A percentile compares a stretch with the other conserved stretches of the same genome.
Conservation (phyloP, 2,888 invertebrate species). For the Cataglyphis albicans region DNA sequence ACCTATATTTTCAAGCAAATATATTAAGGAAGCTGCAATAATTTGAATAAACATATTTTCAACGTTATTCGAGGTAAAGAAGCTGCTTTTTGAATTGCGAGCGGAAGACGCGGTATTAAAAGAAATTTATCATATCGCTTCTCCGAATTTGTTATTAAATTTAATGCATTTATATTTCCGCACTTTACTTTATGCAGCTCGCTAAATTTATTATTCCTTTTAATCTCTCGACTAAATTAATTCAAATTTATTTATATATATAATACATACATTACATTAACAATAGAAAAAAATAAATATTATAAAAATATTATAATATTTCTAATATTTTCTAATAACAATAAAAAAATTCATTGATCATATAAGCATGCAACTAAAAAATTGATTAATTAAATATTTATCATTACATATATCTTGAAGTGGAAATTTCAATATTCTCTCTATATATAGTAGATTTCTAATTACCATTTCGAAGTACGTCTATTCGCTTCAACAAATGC, state of each 20-base stretch:
- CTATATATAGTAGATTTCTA: slow-evolving; percentile 29
- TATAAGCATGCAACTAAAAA: neutral
- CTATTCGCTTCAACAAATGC: slow-evolving; percentile 36
- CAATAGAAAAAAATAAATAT: slow-evolving; percentile 6
- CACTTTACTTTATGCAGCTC: neutral
- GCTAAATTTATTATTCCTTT: slow-evolving; percentile 27
- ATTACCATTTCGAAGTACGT: slow-evolving; percentile 46
- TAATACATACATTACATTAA: neutral
- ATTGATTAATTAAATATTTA: neutral
- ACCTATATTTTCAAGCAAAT: slow-evolving; percentile 8
- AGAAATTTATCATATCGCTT: slow-evolving; percentile 30
- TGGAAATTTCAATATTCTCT: slow-evolving; percentile 10
- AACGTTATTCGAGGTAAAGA: neutral
- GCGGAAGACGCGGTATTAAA: neutral
- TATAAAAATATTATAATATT: neutral
- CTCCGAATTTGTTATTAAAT: slow-evolving; percentile 9
- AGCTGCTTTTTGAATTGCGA: neutral
- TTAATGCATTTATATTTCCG: slow-evolving; percentile 20
- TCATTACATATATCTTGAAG: slow-evolving; percentile 13
- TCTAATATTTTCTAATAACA: neutral
- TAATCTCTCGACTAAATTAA: slow-evolving; percentile 22
- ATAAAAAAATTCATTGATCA: neutral
- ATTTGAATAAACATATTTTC: slow-evolving; percentile 13
- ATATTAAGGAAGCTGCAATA: slow-evolving; percentile 17
- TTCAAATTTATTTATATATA: neutral